phyloP scores from a whole-genome alignment of 2,113 vertebrate species.

The Triplophysa tibetana region DNA sequence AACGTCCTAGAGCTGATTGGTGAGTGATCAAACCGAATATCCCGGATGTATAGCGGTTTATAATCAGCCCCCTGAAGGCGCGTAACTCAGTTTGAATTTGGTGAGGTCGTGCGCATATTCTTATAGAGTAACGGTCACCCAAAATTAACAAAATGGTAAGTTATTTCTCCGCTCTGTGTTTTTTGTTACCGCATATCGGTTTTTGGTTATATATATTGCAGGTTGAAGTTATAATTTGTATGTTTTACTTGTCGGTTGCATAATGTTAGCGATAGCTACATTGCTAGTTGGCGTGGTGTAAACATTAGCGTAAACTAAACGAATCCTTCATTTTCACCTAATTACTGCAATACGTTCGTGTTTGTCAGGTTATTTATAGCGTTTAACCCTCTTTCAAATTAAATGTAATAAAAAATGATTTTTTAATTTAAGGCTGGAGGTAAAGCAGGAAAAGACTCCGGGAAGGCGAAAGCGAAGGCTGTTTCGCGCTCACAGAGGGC shows the following conservation, averaged over 20 bases:
- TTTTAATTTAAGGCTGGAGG: constrained; percentile 82
- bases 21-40: neutral
- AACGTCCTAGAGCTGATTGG: constrained; percentile 32
- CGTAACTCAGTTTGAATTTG: constrained; percentile 52
- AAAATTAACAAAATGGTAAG: constrained; percentile 41
- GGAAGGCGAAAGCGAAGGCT: constrained; percentile 96
- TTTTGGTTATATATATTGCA: too few species aligned
- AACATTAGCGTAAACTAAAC: neutral
- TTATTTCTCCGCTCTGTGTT: too few species aligned
- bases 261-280: neutral
- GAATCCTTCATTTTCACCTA: neutral
- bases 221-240: neutral
- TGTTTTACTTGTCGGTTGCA: neutral
- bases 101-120: constrained; percentile 4
- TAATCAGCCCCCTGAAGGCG: constrained; percentile 52
- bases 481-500: constrained; percentile 96
- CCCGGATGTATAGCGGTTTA: constrained; percentile 45
- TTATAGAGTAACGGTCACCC: neutral
- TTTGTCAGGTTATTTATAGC: neutral
- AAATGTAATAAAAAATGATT: neutral
- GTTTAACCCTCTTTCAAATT: neutral
- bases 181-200: neutral
- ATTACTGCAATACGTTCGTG: neutral
- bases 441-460: constrained; percentile 96
- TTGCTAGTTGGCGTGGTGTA: neutral